Percentiles rank a stretch among this genome's conserved stretches.
phyloP scores from a whole-genome alignment of 2,113 vertebrate genomes.

The Rhineura floridana region DNA sequence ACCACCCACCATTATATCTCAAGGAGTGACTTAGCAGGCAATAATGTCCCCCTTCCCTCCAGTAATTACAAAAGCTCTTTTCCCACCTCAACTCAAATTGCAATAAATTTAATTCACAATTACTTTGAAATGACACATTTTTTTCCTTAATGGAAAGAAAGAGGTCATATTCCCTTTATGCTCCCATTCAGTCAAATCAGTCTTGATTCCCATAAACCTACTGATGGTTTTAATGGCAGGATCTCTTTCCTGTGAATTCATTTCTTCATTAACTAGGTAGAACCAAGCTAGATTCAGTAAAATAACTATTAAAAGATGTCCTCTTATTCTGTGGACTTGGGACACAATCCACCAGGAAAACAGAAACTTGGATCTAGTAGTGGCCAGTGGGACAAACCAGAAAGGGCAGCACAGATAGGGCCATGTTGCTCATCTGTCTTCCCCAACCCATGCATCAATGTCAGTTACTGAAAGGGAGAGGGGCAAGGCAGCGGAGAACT shows the following conservation, averaged over 20 bases:
- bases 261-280: conserved; percentile 22
- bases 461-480: too few species aligned
- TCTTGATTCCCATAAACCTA: conserved; percentile 3
- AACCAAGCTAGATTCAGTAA: not conserved
- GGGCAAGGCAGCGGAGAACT: too few species aligned
- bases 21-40: not conserved
- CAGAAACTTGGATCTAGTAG: too few species aligned
- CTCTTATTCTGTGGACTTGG: not conserved
- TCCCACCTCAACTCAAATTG: not conserved
- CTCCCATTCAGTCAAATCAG: not conserved
- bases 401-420: too few species aligned
- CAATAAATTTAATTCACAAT: conserved; percentile 6
- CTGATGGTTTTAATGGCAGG: not conserved
- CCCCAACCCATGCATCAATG: too few species aligned
- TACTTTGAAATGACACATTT: not conserved
- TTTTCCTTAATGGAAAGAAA: conserved; percentile 8
- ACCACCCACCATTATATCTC: not conserved
- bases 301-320: not conserved
- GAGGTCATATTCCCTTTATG: conserved; percentile 8
- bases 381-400: too few species aligned
- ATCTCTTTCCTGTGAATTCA: not conserved
- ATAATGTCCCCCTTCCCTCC: not conserved
- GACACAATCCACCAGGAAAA: not conserved
- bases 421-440: too few species aligned
- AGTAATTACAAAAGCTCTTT: not conserved